phyloP scores from a whole-genome alignment of 2,888 invertebrate species.

The Scaeva pyrastri region DNA sequence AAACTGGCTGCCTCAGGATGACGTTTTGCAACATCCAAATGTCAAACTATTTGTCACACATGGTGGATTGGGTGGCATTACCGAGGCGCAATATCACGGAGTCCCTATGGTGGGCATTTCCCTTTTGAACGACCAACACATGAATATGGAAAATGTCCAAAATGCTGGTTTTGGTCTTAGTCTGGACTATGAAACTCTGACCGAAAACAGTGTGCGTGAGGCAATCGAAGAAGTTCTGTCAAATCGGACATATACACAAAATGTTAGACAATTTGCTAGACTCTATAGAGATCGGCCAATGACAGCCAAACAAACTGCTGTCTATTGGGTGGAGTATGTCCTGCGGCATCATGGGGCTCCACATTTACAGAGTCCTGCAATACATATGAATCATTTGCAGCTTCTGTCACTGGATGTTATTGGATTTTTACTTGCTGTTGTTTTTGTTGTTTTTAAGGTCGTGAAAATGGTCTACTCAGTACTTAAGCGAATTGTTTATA shows the following conservation, averaged over 20 bases:
- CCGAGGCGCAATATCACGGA: constrained; percentile 90
- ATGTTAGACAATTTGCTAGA: constrained; percentile 82
- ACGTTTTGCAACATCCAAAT: constrained; percentile 89
- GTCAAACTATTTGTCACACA: constrained; percentile 83
- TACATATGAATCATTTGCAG: constrained; percentile 83
- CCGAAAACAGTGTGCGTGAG: constrained; percentile 64
- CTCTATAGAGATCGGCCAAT: constrained; percentile 85
- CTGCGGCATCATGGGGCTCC: constrained; percentile 85
- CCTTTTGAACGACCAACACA: constrained; percentile 91
- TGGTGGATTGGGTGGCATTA: constrained; percentile 88
- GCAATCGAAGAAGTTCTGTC: constrained; percentile 77
- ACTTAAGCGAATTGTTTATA: background rate
- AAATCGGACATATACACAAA: constrained; percentile 77
- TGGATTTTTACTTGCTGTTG: constrained; percentile 66
- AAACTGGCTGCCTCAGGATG: constrained; percentile 82
- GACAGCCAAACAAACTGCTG: constrained; percentile 84
- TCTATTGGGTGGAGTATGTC: constrained; percentile 86
- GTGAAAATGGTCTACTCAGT: background rate
- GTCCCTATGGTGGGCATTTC: constrained; percentile 90
- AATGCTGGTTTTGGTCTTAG: constrained; percentile 84
- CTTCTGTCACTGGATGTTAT: constrained; percentile 84
- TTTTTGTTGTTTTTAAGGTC: background rate
- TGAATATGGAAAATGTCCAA: constrained; percentile 90
- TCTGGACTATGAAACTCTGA: constrained; percentile 72
- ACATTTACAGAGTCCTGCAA: constrained; percentile 84